Evolutionary conservation across 2,797 vertebrate species (phyloP), one percentile per base, ranked within the genome.

Genomic region (Peromyscus melanophrys): DNA sequence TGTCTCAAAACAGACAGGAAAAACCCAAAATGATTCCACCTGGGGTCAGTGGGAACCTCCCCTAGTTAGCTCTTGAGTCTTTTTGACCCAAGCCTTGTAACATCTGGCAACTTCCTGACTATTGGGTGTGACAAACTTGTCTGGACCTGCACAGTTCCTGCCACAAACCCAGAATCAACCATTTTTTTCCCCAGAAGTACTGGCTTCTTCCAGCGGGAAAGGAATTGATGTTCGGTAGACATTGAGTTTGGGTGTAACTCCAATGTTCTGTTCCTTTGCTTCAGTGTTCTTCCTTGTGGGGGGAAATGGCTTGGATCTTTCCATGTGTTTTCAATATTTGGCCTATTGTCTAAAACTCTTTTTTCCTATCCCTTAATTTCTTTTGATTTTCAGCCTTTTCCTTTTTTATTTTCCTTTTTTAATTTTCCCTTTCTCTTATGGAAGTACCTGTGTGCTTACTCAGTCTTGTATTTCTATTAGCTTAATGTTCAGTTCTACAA

Each of bases 401-500:
- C 2, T 61, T 90, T 55, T 55, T 55, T 55, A 11, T 87, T 75
- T 81, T 29, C 19, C 2, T 61, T 49, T 49, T 73, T 71, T 19
- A 16, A n/a, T 27, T 27, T 92, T 82, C 27, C 73, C 40, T 93
- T 84, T 86, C 25, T 95, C 4, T 31, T 69, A 75, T 46, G 34
- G 4, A 16, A 73, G 29, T 21, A 34, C 57, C 57, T 61, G 6
- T 87, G 31, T 61, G n/a, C 9, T 76, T 89, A 87, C 29, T 75
- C 27, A 87, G 10, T 78, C 61, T 82, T 65, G 0, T 55, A 27
- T 63, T 34, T 59, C 61, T 93, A 93, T 29, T 71, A 73, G 49
- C 29, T 89, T 37, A 40, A n/a, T 89, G 61, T 82, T 92, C 27
- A 57, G 78, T 49, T 95, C 49, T 91, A 73, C 84, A 81, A 43